phyloP scores from a whole-genome alignment of 2,797 vertebrate genomes.

The Leptatherina wallacei region DNA sequence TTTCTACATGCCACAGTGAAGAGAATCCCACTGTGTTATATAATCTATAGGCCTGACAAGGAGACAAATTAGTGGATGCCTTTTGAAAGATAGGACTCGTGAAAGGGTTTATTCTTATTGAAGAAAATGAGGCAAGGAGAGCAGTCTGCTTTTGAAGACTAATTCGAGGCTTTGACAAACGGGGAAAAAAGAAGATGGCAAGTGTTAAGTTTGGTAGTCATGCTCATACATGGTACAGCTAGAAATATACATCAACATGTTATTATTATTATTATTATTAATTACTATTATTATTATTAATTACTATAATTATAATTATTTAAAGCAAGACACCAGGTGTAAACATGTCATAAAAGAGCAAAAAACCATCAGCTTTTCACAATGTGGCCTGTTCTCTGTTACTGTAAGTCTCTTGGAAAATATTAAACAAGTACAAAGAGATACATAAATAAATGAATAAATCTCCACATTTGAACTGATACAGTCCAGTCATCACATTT shows the following conservation, averaged over 20 bases:
- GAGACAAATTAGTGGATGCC: slow-evolving; percentile 62
- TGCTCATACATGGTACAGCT: slow-evolving; percentile 38
- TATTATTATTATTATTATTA: neutral
- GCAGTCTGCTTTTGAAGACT: slow-evolving; percentile 55
- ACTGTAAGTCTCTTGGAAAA: neutral
- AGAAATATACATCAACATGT: slow-evolving; percentile 4
- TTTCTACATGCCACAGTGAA: slow-evolving; percentile 62
- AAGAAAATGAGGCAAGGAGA: slow-evolving; percentile 71
- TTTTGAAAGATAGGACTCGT: slow-evolving; percentile 60
- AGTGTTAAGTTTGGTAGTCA: slow-evolving; percentile 52
- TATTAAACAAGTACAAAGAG: neutral
- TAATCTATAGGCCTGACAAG: slow-evolving; percentile 66
- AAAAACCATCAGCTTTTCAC: neutral
- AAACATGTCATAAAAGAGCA: neutral
- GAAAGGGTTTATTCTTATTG: slow-evolving; percentile 71
- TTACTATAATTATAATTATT: neutral
- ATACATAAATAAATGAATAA: too few species aligned
- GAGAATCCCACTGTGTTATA: slow-evolving; percentile 60
- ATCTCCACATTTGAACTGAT: too few species aligned
- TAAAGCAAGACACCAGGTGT: neutral
- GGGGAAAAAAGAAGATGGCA: slow-evolving; percentile 49
- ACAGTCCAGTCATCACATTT: too few species aligned
- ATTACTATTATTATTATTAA: neutral
- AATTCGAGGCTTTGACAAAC: slow-evolving; percentile 56
- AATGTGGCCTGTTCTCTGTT: neutral